Percentiles rank a stretch among this genome's conserved stretches.
Conservation (phyloP, 2,113 vertebrate genomes). For the Prionailurus bengalensis region DNA sequence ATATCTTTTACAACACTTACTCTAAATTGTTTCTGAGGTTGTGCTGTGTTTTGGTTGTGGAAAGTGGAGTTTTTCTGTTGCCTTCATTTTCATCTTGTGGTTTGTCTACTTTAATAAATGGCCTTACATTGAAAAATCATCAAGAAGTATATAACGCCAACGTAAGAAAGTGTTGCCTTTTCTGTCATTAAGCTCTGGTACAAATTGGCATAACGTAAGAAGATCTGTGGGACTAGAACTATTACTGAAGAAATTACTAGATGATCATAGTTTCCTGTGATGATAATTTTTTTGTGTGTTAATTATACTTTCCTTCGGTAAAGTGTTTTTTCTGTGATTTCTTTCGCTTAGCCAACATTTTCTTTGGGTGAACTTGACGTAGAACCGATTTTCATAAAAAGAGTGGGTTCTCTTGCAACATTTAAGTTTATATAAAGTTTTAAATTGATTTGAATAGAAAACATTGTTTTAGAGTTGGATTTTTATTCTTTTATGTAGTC, state of each 20-base stretch:
- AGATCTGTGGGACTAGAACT: constrained; percentile 52
- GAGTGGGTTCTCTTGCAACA: constrained; percentile 54
- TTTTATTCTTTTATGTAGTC: constrained; percentile 24
- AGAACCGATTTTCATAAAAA: constrained; percentile 56
- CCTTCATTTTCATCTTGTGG: constrained; percentile 69
- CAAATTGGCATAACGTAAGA: constrained; percentile 67
- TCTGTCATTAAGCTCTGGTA: constrained; percentile 70
- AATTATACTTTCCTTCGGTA: constrained; percentile 30
- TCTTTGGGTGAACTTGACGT: constrained; percentile 57
- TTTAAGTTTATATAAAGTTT: constrained; percentile 55
- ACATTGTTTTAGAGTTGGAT: constrained; percentile 55
- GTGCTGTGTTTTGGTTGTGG: constrained; percentile 73
- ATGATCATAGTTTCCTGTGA: constrained; percentile 66
- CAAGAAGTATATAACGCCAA: constrained; percentile 74
- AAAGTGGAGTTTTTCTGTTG: constrained; percentile 74
- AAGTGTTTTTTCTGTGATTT: constrained; percentile 65
- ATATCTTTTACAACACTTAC: constrained; percentile 73
- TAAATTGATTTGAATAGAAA: constrained; percentile 54
- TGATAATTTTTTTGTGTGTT: neutral
- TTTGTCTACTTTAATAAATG: constrained; percentile 86
- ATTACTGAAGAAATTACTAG: constrained; percentile 44
- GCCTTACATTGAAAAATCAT: constrained; percentile 86
- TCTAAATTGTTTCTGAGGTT: constrained; percentile 81
- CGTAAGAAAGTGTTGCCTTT: constrained; percentile 76
- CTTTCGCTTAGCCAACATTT: constrained; percentile 53